Percentiles rank a stretch among this genome's conserved stretches.
phyloP scores from a whole-genome alignment of 2,113 vertebrate genomes.

The Emberiza fucata region DNA sequence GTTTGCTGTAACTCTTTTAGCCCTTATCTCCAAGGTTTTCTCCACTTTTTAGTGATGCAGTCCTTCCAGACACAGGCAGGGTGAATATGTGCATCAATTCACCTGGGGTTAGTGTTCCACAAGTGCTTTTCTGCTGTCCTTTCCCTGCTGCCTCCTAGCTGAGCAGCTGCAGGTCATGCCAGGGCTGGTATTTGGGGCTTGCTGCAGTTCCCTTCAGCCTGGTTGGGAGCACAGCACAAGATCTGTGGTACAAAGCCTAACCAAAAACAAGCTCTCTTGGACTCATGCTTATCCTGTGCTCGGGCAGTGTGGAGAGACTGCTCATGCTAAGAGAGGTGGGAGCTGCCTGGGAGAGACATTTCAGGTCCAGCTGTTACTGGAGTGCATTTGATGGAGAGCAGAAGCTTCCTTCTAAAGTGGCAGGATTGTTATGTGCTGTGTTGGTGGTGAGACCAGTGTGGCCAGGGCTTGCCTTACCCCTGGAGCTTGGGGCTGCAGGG shows the following conservation, averaged over 20 bases:
- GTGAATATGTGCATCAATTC: background rate
- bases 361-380: background rate
- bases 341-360: background rate
- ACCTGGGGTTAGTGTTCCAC: background rate
- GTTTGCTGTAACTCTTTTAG: background rate
- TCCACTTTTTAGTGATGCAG: background rate
- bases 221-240: background rate
- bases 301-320: background rate
- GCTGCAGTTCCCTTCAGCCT: background rate
- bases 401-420: background rate
- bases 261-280: background rate
- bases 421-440: background rate
- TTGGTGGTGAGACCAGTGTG: background rate
- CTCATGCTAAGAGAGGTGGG: background rate
- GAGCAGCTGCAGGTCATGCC: background rate
- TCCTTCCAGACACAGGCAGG: background rate
- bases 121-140: background rate
- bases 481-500: background rate
- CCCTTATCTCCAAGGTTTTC: background rate
- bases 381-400: background rate
- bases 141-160: background rate
- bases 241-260: background rate
- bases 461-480: background rate
- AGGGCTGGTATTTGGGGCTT: background rate
- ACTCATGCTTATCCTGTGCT: rapidly evolving